A percentile compares a stretch with the other conserved stretches of the same genome.
Conservation (phyloP, 1,140 invertebrate species). For the Ridgeia piscesae region DNA sequence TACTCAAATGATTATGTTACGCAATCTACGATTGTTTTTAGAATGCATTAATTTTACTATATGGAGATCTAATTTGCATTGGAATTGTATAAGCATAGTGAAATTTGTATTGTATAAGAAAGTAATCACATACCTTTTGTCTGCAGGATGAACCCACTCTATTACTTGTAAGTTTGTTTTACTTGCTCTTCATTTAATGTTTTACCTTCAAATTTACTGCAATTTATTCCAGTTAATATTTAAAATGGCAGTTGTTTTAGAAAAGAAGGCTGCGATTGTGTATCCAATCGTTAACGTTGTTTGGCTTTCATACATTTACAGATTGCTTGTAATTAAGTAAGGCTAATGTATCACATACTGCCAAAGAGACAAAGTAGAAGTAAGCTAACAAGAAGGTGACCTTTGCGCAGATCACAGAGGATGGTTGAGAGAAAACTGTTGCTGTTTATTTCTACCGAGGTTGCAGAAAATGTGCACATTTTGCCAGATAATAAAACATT, state of each 20-base stretch:
- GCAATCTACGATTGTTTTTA: too few species aligned
- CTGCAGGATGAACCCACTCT: neutral
- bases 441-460: neutral
- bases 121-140: neutral
- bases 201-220: too few species aligned
- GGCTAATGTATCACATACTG: neutral
- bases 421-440: neutral
- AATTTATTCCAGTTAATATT: too few species aligned
- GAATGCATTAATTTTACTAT: too few species aligned
- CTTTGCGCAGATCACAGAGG: neutral
- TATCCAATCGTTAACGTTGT: neutral
- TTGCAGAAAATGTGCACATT: neutral
- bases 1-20: too few species aligned
- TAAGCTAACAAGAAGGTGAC: too few species aligned
- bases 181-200: too few species aligned
- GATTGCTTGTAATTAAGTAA: neutral
- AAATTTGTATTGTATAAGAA: neutral
- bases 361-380: neutral
- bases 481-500: neutral
- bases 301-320: neutral
- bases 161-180: neutral
- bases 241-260: neutral
- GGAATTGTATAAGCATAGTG: neutral
- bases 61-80: too few species aligned
- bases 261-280: neutral